Evolutionary conservation across 2,113 vertebrate species (phyloP).

Genomic region (Capricornis sumatraensis): DNA sequence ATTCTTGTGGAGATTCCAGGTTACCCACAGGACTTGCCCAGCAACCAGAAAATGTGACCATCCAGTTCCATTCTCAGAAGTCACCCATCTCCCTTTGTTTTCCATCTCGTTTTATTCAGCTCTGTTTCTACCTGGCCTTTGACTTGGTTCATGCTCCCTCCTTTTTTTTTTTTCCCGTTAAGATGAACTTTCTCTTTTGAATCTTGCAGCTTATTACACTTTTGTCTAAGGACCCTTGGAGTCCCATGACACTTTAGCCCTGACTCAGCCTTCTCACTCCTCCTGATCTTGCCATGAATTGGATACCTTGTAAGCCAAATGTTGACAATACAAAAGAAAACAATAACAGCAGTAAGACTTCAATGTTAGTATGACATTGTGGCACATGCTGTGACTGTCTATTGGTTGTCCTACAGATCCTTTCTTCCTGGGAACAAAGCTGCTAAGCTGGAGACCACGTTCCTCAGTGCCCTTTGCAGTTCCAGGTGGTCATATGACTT

Average conservation of each 20-base stretch:
- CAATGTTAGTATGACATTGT: background rate
- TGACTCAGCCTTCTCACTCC: background rate
- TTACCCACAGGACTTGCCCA: background rate
- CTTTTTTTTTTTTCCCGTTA: background rate
- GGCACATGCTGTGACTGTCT: background rate
- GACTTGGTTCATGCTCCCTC: background rate
- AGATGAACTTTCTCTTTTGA: background rate
- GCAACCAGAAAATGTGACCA: background rate
- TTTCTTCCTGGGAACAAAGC: background rate
- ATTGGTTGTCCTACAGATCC: background rate
- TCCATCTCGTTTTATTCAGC: background rate
- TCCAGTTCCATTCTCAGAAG: background rate
- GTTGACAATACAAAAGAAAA: background rate
- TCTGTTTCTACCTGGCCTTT: background rate
- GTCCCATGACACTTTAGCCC: background rate
- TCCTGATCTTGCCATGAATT: background rate
- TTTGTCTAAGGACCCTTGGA: background rate
- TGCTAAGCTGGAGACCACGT: background rate
- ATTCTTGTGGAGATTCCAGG: background rate
- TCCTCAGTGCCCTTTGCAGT: background rate
- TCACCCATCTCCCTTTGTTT: background rate
- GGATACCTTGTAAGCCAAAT: background rate
- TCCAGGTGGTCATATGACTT: background rate
- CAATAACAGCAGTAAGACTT: background rate
- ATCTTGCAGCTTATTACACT: background rate